Base-by-base conservation (phyloP, 2,888 invertebrate species). In the Xanthia icteritia region DNA sequence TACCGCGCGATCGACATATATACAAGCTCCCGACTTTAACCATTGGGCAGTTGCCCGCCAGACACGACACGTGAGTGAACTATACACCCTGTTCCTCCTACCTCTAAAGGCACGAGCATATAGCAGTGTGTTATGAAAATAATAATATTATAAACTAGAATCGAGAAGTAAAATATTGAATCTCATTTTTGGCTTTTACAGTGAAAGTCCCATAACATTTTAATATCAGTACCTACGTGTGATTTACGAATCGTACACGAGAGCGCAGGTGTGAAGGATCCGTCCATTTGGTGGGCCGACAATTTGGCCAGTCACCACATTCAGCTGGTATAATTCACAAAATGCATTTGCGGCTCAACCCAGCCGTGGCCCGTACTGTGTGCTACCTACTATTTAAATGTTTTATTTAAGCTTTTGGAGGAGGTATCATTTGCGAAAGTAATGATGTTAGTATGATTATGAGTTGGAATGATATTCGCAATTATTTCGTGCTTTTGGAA, bases 251-350 rank as follows among this genome's bases (percentile, higher is more conserved):
- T 80, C 64, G 64, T 78, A 68, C 48, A 54, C 77, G 76, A 71
- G 71, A 71, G 75, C 87, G 68, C 93, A 92, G 92, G 92, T 93
- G 92, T 87, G 86, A 90, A 87, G 87, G 88, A 90, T 90, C 88
- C 84, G 75, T 87, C 86, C 85, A 88, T 88, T 87, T 82, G 86
- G 84, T 81, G 88, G 75, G 89, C 90, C 89, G 90, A 90, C 90
- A 86, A 94, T 93, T 94, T 92, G 91, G 90, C 90, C 90, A 92
- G 90, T 93, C 93, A 92, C 93, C 94, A 92, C 93, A 92, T 93
- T 92, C 89, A 83, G 84, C 69, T 88, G 86, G 87, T 91, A 94
- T 95, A 94, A 94, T 92, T 94, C 94, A 93, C 93, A 91, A 94
- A 95, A 94, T 94, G 93, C 94, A 94, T 94, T 94, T 93, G 91